Conservation (phyloP, 2,888 invertebrate species). For the Lasiommata megera region DNA sequence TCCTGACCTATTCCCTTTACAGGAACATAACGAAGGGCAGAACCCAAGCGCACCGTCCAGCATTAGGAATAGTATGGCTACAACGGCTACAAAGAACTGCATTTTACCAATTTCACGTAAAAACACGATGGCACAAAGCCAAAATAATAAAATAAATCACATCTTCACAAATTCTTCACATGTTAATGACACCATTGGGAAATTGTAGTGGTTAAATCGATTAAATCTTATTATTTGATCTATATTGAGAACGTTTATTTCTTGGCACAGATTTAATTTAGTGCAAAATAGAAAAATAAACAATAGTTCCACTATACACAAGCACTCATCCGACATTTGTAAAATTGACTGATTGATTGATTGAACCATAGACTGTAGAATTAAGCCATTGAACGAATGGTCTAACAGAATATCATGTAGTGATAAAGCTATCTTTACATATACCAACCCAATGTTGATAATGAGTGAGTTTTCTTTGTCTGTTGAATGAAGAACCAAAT, state of each 20-base stretch:
- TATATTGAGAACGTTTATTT: slow-evolving; percentile 42
- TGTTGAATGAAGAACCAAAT: background rate
- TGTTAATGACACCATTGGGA: slow-evolving; percentile 46
- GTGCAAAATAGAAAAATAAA: slow-evolving; percentile 60
- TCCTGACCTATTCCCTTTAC: slow-evolving; percentile 79
- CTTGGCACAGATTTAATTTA: slow-evolving; percentile 38
- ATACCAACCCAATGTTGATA: too few species aligned
- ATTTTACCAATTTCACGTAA: slow-evolving; percentile 61
- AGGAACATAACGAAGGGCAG: slow-evolving; percentile 78
- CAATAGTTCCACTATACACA: slow-evolving; percentile 57
- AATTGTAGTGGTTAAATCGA: slow-evolving; percentile 29
- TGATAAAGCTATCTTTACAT: too few species aligned
- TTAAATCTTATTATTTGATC: slow-evolving; percentile 33
- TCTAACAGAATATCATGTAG: too few species aligned
- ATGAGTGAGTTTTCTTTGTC: background rate
- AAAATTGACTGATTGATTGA: slow-evolving; percentile 49
- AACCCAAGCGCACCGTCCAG: slow-evolving; percentile 49
- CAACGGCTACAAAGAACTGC: slow-evolving; percentile 53
- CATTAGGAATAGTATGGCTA: slow-evolving; percentile 51
- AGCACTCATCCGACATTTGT: slow-evolving; percentile 59
- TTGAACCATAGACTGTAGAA: background rate
- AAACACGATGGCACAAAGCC: slow-evolving; percentile 74
- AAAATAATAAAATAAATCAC: slow-evolving; percentile 69
- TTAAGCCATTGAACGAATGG: background rate
- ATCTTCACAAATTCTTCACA: slow-evolving; percentile 68